Evolutionary conservation across 1,140 invertebrate genomes (phyloP).

Genomic region (Lineus longissimus): DNA sequence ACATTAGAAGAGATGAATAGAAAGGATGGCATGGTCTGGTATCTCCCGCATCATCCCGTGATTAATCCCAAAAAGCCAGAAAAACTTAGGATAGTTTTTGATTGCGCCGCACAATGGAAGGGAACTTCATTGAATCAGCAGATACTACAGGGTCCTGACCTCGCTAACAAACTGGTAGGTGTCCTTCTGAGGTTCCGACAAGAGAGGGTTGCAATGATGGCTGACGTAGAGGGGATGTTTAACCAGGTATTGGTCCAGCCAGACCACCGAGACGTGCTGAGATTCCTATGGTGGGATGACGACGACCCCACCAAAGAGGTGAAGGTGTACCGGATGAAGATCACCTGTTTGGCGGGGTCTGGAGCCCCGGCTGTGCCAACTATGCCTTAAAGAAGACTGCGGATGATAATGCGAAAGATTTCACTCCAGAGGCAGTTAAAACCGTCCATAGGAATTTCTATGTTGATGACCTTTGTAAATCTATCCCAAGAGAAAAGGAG

Average conservation of each 20-base stretch:
- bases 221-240: constrained; percentile 5
- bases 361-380: constrained; percentile 8
- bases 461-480: too few relatives aligned
- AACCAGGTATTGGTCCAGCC: constrained; percentile 1
- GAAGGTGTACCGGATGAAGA: constrained; percentile 13
- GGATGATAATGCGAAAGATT: too few relatives aligned
- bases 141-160: constrained; percentile 29
- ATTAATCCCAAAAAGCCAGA: constrained; percentile 4
- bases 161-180: constrained; percentile 32
- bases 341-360: constrained; percentile 16
- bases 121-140: constrained; percentile 25
- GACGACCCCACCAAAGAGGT: not conserved
- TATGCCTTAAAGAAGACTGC: constrained; percentile 4
- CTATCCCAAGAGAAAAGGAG: too few relatives aligned
- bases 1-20: not conserved
- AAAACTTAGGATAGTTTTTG: constrained; percentile 5
- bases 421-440: too few relatives aligned
- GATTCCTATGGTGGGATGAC: constrained; percentile 11
- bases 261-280: not conserved
- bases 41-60: not conserved
- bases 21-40: not conserved
- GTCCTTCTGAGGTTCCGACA: constrained; percentile 18
- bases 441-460: too few relatives aligned
- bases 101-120: not conserved
- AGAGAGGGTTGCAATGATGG: not conserved